Percentiles rank a stretch among this genome's conserved stretches.
These are phyloP conservation scores for Germaria angustata DNA, from an alignment of 2,888 invertebrate genomes.

Conservation along the genomic window DNA sequence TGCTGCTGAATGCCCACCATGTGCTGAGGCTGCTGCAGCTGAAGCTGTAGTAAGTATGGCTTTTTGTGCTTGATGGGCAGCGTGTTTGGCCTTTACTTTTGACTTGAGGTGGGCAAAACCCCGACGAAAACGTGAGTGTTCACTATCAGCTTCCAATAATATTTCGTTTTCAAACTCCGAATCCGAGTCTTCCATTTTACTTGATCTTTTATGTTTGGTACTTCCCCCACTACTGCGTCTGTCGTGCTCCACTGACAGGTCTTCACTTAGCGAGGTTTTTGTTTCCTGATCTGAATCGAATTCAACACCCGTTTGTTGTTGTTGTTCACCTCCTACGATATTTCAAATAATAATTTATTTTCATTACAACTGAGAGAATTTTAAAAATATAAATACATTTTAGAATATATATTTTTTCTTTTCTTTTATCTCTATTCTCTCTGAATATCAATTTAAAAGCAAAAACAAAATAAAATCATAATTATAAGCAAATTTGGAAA, in stretches of 20 bases:
- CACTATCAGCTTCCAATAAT: slow-evolving; percentile 72
- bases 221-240: slow-evolving; percentile 68
- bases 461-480: slow-evolving; percentile 21
- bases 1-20: slow-evolving; percentile 55
- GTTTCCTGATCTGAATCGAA: slow-evolving; percentile 78
- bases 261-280: slow-evolving; percentile 75
- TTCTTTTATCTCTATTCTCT: background rate
- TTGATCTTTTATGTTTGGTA: slow-evolving; percentile 57
- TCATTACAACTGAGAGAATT: background rate
- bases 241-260: slow-evolving; percentile 72
- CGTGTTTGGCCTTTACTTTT: slow-evolving; percentile 75
- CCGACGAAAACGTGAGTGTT: slow-evolving; percentile 75
- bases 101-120: slow-evolving; percentile 77
- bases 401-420: slow-evolving; percentile 18
- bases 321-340: slow-evolving; percentile 40
- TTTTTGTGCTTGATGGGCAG: slow-evolving; percentile 64
- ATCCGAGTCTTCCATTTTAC: slow-evolving; percentile 73
- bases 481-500: slow-evolving; percentile 47
- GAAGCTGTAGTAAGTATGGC: slow-evolving; percentile 40
- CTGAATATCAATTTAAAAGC: slow-evolving; percentile 21
- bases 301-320: slow-evolving; percentile 65
- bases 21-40: slow-evolving; percentile 44
- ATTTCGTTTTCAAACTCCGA: slow-evolving; percentile 76
- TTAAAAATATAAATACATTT: background rate
- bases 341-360: background rate